Evolutionary conservation across 2,888 invertebrate species (phyloP), one percentile per base, ranked within the genome.

Genomic region (Athripsodes cinereus): DNA sequence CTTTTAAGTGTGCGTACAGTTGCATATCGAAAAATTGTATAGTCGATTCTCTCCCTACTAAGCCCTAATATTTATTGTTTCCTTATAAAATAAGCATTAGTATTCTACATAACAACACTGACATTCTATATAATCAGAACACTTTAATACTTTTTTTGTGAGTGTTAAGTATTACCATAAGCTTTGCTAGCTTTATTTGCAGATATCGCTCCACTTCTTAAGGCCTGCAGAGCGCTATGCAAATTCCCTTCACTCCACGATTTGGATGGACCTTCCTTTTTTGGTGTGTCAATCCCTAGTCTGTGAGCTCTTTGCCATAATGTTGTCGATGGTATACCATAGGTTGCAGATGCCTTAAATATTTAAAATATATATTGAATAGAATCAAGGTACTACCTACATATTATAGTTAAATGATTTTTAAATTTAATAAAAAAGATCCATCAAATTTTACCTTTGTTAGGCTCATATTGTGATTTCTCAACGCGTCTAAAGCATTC

Each of bases 151-250:
- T 8, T 31, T 31, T 8, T 31, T 31, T 22, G 48, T 22, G 2
- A 31, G 11, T 8, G 11, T 11, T 8, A n/a, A 5, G 13, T 40
- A 55, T 68, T 66, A 84, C 85, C 91, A 69, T 89, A 92, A 52
- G 92, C 92, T 74, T 93, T 93, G 68, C 92, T 92, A 55, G 93
- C 93, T 75, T 92, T 92, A 70, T 92, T 92, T 20, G 92, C 92
- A 13, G 92, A 92, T 68, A 92, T 90, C 59, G 89, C 86, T 10
- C 92, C 92, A 13, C 89, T 89, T 53, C 92, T 76, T 26, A 93
- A 72, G 8, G 92, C 92, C 67, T 89, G 89, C 64, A 93, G 76
- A 0, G 93, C 93, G 58, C 82, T 88, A 65, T 89, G 87, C 60
- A 93, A 75, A 67, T 89, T 90, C 64, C 87, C 88, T 72, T 92